Percentiles rank a stretch among this genome's conserved stretches.
phyloP scores from a whole-genome alignment of 2,113 vertebrate genomes.

The Sterrhoptilus dennistouni region DNA sequence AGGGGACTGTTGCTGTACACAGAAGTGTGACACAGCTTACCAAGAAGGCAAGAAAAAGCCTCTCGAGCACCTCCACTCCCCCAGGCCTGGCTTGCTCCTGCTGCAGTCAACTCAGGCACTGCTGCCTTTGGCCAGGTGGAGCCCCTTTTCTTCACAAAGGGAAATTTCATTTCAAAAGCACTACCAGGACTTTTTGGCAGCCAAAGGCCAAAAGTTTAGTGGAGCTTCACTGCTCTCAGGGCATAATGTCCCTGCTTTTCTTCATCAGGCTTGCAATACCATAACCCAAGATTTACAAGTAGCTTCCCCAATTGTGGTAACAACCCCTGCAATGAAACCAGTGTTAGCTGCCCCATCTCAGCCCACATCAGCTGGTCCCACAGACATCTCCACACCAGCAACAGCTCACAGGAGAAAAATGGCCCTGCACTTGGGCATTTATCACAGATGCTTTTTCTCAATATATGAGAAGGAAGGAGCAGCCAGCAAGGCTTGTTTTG shows the following conservation, averaged over 20 bases:
- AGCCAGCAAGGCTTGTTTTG: conserved; percentile 1
- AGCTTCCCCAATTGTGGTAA: neutral
- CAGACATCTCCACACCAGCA: neutral
- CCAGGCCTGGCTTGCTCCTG: neutral
- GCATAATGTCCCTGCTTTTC: neutral
- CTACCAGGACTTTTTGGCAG: neutral
- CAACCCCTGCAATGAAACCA: neutral
- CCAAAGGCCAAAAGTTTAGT: neutral
- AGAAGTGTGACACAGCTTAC: neutral
- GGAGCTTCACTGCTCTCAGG: neutral
- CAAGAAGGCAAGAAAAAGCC: neutral
- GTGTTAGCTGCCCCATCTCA: neutral
- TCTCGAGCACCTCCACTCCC: neutral
- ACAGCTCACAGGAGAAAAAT: neutral
- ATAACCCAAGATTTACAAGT: neutral
- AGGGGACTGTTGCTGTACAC: neutral
- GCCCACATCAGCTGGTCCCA: neutral
- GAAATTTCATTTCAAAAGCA: neutral
- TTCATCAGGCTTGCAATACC: neutral
- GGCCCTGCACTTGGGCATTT: neutral
- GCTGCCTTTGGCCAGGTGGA: neutral
- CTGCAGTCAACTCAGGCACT: neutral
- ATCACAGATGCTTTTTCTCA: conserved; percentile 25
- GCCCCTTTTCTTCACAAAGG: neutral
- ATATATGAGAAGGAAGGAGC: conserved; percentile 12